phyloP scores from a whole-genome alignment of 2,113 vertebrate species.

The Cranoglanis bouderius region DNA sequence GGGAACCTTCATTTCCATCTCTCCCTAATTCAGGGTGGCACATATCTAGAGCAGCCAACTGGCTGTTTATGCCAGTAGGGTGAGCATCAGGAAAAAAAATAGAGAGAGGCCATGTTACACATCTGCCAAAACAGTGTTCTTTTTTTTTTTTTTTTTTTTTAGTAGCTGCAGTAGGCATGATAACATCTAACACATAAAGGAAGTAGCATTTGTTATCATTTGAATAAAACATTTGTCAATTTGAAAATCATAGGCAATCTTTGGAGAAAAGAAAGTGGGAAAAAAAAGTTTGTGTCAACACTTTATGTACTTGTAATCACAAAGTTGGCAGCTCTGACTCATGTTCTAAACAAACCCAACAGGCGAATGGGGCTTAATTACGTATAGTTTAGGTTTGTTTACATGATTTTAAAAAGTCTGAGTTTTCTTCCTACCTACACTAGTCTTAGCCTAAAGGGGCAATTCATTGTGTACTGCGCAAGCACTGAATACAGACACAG shows the following conservation, averaged over 20 bases:
- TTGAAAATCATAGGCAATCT: neutral
- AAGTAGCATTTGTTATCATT: neutral
- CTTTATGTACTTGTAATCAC: neutral
- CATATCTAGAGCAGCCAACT: conserved; percentile 72
- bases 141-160: too few species aligned
- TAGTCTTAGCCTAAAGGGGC: neutral
- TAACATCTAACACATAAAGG: neutral
- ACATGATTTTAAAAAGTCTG: neutral
- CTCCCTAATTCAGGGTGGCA: conserved; percentile 76
- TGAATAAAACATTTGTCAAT: neutral
- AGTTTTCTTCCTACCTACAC: neutral
- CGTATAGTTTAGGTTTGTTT: neutral
- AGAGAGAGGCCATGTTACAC: conserved; percentile 38
- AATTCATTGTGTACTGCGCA: neutral
- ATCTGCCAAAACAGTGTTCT: neutral
- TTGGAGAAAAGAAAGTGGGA: too few species aligned
- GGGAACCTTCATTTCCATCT: conserved; percentile 78
- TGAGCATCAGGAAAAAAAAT: conserved; percentile 16
- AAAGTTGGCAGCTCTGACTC: neutral
- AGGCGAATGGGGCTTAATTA: neutral
- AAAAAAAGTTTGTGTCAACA: neutral
- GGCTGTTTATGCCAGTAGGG: conserved; percentile 66
- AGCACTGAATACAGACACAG: neutral
- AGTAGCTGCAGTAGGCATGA: neutral
- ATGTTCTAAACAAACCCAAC: conserved; percentile 4